Evolutionary conservation across 1,140 invertebrate species (phyloP).

Genomic region (Ptiloglossa arizonensis): DNA sequence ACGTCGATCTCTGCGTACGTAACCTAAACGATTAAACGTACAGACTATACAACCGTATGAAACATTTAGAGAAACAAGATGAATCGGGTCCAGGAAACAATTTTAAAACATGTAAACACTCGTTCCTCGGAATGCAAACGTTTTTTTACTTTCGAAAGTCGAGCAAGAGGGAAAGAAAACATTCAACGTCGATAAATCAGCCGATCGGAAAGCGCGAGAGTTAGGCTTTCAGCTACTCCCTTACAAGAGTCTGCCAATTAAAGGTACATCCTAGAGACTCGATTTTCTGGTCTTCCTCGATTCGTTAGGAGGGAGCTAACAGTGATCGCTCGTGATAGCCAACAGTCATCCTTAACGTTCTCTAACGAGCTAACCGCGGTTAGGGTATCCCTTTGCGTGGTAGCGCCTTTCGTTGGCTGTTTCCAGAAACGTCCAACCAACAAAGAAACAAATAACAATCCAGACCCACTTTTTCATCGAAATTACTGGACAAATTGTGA

Average conservation of each 20-base stretch:
- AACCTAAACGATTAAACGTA: too few relatives aligned
- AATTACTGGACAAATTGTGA: too few relatives aligned
- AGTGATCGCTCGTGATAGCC: slow-evolving; percentile 1
- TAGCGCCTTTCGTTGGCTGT: background rate
- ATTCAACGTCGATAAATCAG: slow-evolving; percentile 19
- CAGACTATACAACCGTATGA: background rate
- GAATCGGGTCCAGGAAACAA: background rate
- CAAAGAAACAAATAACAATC: too few relatives aligned
- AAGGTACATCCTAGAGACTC: slow-evolving; percentile 28
- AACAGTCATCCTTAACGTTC: slow-evolving; percentile 1
- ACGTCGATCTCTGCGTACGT: too few relatives aligned
- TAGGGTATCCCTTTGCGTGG: background rate
- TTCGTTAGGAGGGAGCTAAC: slow-evolving; percentile 9
- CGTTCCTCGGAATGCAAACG: background rate
- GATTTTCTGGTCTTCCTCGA: slow-evolving; percentile 28
- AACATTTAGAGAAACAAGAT: background rate
- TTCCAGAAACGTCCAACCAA: too few relatives aligned
- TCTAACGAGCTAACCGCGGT: slow-evolving; percentile 9
- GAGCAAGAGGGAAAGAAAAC: background rate
- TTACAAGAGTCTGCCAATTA: slow-evolving; percentile 18
- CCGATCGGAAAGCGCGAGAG: background rate
- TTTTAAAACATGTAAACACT: background rate
- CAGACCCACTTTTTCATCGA: too few relatives aligned
- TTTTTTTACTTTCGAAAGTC: background rate
- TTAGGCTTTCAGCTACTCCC: background rate